phyloP scores from a whole-genome alignment of 2,113 vertebrate species.

The Monopterus albus region DNA sequence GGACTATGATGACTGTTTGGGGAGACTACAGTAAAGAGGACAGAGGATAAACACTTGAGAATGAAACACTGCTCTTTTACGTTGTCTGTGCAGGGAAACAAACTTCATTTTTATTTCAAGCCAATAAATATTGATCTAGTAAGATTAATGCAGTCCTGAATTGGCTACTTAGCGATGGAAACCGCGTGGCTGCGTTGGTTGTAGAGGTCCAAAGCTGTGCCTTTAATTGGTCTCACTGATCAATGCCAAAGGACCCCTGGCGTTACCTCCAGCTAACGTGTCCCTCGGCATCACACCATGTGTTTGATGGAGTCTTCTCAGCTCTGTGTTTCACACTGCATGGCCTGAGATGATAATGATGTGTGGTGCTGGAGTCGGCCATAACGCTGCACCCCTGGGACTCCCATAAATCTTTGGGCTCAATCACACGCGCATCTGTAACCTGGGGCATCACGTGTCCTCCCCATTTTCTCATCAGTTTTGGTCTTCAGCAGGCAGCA shows the following conservation, averaged over 20 bases:
- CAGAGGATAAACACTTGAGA: neutral
- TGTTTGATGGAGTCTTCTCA: slow-evolving; percentile 70
- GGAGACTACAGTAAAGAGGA: slow-evolving; percentile 17
- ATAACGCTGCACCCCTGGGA: slow-evolving; percentile 48
- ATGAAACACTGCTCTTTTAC: neutral
- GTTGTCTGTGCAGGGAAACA: neutral
- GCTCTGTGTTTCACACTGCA: slow-evolving; percentile 59
- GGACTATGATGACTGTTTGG: slow-evolving; percentile 31
- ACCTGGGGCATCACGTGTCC: no score
- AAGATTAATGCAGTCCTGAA: slow-evolving; percentile 14
- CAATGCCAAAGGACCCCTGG: slow-evolving; percentile 64
- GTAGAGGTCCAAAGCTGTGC: slow-evolving; percentile 18
- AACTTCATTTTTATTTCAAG: slow-evolving; percentile 25
- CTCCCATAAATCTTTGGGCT: slow-evolving; percentile 58
- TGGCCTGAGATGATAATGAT: slow-evolving; percentile 68
- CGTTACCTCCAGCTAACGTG: slow-evolving; percentile 65
- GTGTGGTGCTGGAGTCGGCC: slow-evolving; percentile 49
- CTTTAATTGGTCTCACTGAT: slow-evolving; percentile 78
- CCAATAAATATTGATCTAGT: slow-evolving; percentile 23
- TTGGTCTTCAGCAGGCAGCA: slow-evolving; percentile 9
- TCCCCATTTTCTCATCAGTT: neutral
- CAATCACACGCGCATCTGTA: slow-evolving; percentile 13
- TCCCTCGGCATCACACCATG: slow-evolving; percentile 59
- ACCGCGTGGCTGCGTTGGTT: slow-evolving; percentile 1
- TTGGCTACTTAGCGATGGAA: slow-evolving; percentile 2